These are phyloP conservation scores for Sminthurides bifidus DNA, from an alignment of 1,140 invertebrate species.

Conservation along the genomic window DNA sequence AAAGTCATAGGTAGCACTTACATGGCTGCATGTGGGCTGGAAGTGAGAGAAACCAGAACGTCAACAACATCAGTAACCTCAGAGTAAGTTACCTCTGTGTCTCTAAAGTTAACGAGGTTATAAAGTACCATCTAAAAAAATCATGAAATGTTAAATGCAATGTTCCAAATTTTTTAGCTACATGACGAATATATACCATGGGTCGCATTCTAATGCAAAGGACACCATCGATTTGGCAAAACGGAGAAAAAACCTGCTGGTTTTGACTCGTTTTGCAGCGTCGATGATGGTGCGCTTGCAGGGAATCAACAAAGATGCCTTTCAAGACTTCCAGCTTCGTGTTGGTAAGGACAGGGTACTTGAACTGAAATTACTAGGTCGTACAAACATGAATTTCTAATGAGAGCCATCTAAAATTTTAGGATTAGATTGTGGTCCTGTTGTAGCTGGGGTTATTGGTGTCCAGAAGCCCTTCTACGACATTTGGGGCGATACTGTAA, in stretches of 20 bases:
- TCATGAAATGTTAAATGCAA: not conserved
- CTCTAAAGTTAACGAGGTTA: constrained; percentile 7
- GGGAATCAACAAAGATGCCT: constrained; percentile 36
- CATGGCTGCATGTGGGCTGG: constrained; percentile 84
- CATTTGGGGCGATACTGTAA: constrained; percentile 89
- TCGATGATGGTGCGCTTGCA: constrained; percentile 33
- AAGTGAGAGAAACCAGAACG: constrained; percentile 44
- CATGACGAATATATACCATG: constrained; percentile 37
- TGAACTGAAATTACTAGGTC: not conserved
- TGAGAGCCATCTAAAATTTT: not conserved
- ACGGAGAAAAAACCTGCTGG: constrained; percentile 14
- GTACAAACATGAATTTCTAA: not conserved
- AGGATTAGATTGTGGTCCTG: constrained; percentile 60
- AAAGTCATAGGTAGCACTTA: no score
- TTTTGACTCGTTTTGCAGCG: constrained; percentile 29
- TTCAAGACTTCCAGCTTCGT: constrained; percentile 46
- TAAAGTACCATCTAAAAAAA: not conserved
- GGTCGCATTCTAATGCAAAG: constrained; percentile 8
- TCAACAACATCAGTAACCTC: constrained; percentile 19
- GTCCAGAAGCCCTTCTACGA: constrained; percentile 42
- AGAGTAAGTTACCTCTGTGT: no score
- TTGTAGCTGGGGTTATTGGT: constrained; percentile 54
- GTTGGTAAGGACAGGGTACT: constrained; percentile 40
- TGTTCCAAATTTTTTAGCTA: constrained; percentile 44
- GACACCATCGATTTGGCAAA: not conserved